These are phyloP conservation scores for Genyomyrus donnyi DNA, from an alignment of 2,113 vertebrate genomes.

Conservation along the genomic window DNA sequence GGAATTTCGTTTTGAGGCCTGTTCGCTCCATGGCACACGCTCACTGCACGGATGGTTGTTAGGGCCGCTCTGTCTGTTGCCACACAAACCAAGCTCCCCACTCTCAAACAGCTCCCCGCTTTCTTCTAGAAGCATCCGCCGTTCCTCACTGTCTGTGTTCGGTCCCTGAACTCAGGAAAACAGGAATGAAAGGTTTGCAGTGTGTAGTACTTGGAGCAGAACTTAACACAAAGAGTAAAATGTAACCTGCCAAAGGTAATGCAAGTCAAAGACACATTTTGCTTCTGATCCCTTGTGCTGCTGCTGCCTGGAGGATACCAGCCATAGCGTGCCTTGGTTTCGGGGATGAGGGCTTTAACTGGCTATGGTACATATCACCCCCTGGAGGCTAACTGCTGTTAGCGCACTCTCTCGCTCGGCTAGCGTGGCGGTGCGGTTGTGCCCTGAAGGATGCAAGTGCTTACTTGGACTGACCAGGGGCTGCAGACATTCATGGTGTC, in stretches of 20 bases:
- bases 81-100: not conserved
- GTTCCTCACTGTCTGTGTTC: not conserved
- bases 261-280: constrained; percentile 34
- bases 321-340: not conserved
- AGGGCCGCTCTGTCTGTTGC: not conserved
- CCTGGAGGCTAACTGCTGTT: not conserved
- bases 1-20: not conserved
- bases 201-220: constrained; percentile 32
- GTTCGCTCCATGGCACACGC: not conserved
- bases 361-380: not conserved
- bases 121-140: not conserved
- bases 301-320: not conserved
- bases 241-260: constrained; percentile 40
- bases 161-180: not conserved
- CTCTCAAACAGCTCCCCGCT: not conserved
- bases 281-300: constrained; percentile 2
- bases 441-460: not conserved
- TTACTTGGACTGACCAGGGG: not conserved
- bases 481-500: not conserved
- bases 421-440: not conserved
- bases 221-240: constrained; percentile 33
- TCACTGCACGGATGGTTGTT: not conserved
- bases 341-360: not conserved
- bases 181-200: not conserved
- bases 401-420: not conserved